Percentiles rank a stretch among this genome's conserved stretches.
Conservation (phyloP, 92 coral and sea anemone species). For the Paragorgia papillata region DNA sequence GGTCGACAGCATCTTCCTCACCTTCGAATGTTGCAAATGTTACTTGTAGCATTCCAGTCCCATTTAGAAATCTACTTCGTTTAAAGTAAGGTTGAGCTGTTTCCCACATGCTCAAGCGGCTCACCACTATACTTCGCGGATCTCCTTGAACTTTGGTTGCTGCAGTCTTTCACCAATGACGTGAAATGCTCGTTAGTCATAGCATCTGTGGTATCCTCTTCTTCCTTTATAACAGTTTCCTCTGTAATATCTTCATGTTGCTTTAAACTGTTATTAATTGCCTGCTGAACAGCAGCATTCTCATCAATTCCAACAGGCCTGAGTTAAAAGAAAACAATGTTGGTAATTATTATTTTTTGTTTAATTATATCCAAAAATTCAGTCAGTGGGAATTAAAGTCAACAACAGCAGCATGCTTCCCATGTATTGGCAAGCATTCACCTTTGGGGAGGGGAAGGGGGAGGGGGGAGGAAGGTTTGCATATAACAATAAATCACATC, state of each 20-base stretch:
- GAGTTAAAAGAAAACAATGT: background rate
- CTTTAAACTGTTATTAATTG: conserved; percentile 45
- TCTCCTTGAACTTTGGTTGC: conserved; percentile 44
- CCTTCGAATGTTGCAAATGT: no score
- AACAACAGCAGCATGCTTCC: no score
- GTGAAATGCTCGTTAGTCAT: conserved; percentile 46
- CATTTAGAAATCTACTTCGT: conserved; percentile 38
- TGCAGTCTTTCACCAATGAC: conserved; percentile 29
- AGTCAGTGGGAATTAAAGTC: no score
- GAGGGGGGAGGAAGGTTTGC: no score
- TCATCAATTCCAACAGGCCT: conserved; percentile 60
- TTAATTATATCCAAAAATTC: no score
- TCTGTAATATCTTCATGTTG: conserved; percentile 31
- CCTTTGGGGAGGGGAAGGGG: no score
- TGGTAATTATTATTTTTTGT: no score
- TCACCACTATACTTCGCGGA: conserved; percentile 54
- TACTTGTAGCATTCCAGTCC: conserved; percentile 39
- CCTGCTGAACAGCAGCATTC: conserved; percentile 49
- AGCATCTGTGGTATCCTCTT: conserved; percentile 29
- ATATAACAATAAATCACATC: no score
- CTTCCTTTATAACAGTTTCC: background rate
- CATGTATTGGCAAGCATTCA: no score
- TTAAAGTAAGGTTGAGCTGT: conserved; percentile 53
- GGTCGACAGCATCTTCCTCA: no score
- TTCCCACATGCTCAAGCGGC: conserved; percentile 53